phyloP scores from a whole-genome alignment of 2,888 invertebrate species.

The Leptinotarsa peninsularis region DNA sequence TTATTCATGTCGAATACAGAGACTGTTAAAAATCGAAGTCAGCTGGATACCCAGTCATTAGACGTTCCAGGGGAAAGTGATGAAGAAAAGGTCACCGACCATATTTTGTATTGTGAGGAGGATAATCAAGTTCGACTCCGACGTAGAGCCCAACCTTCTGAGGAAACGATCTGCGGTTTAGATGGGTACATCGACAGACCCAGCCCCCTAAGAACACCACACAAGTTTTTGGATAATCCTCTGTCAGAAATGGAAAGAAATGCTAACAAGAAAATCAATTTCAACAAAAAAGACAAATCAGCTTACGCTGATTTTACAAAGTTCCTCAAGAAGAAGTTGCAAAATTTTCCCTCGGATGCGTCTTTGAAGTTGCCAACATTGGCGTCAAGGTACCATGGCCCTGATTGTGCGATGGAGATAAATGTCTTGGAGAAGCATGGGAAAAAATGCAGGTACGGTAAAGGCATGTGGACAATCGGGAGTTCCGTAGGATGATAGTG shows the following conservation, averaged over 20 bases:
- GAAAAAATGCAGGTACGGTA: conserved; percentile 41
- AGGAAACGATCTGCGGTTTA: conserved; percentile 2
- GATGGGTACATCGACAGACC: background rate
- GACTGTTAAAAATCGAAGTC: background rate
- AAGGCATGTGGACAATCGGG: conserved; percentile 5
- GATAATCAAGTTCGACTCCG: background rate
- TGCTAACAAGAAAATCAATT: background rate
- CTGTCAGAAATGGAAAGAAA: background rate
- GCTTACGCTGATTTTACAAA: background rate
- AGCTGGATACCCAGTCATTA: background rate
- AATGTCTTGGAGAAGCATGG: conserved; percentile 53
- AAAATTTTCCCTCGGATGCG: conserved; percentile 19
- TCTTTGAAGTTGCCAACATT: conserved; percentile 34
- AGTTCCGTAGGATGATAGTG: conserved; percentile 13
- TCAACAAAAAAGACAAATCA: background rate
- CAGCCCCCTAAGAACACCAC: too few relatives aligned
- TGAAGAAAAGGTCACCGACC: background rate
- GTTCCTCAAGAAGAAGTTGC: background rate
- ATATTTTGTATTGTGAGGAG: conserved; percentile 5
- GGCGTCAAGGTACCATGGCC: conserved; percentile 48
- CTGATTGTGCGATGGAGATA: conserved; percentile 53
- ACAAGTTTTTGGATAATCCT: background rate
- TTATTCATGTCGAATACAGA: background rate
- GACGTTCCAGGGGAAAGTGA: background rate
- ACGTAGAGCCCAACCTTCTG: background rate